phyloP scores from a whole-genome alignment of 2,888 invertebrate genomes.

The Ennomos erosarius region DNA sequence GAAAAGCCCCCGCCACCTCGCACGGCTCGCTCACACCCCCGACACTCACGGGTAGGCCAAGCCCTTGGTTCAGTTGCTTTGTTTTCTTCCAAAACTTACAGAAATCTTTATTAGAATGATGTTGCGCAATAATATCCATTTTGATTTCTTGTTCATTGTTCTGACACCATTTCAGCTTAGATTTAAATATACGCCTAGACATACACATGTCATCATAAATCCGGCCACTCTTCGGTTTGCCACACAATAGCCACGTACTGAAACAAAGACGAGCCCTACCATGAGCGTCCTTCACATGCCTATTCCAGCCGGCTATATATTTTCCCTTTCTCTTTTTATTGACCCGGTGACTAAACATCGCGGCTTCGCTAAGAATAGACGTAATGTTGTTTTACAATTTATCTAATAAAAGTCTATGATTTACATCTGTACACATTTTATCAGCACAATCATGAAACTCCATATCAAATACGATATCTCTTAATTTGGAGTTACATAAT shows the following conservation, averaged over 20 bases:
- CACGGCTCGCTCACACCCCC: neutral
- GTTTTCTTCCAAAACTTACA: constrained; percentile 4
- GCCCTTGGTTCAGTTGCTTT: neutral
- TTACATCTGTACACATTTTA: neutral
- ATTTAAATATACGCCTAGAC: constrained; percentile 1
- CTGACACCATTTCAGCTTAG: constrained; percentile 6
- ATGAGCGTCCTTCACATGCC: constrained; percentile 2
- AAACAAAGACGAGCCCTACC: neutral
- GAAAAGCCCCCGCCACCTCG: constrained; percentile 4
- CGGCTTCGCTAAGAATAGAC: too few species aligned
- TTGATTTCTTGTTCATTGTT: constrained; percentile 6
- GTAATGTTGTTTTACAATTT: neutral
- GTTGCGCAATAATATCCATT: constrained; percentile 6
- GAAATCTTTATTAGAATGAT: constrained; percentile 3
- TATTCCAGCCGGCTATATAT: constrained; percentile 5
- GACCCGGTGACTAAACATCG: neutral
- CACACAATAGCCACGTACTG: neutral
- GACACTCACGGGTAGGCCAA: constrained; percentile 2
- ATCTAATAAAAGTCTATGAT: neutral
- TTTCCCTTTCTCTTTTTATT: neutral
- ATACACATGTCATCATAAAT: constrained; percentile 2
- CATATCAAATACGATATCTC: neutral
- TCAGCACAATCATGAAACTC: neutral
- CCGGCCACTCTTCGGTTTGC: neutral
- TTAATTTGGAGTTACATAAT: neutral